Evolutionary conservation across 2,113 vertebrate genomes (phyloP), one percentile per base, ranked within the genome.

Genomic region (Todiramphus saurophagus): DNA sequence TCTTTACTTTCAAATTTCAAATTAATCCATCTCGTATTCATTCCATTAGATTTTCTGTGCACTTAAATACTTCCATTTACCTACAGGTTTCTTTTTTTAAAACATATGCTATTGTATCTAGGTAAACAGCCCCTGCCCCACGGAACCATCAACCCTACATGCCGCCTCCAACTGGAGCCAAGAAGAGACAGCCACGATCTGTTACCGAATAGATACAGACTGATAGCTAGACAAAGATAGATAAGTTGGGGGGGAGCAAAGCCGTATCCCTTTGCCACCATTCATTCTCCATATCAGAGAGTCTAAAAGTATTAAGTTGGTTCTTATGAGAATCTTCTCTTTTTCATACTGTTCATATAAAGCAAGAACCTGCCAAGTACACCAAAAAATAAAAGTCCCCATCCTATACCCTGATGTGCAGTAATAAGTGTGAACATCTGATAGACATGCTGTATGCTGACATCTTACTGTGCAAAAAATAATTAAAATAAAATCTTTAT

Each of bases 321-420:
- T 84, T 63, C 59, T 67, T 44, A 35, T 5, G 0, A 64, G 28
- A 64, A 81, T 44, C 19, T 51, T 25, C 5, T 55, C 43, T 64
- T 78, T 73, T 48, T 50, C 31, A 82, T 31, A 55, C 4, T 41
- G 5, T 56, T 87, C 30, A 39, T 7, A 10, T 59, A 67, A 81
- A 87, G n/a, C 21, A 93, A 59, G 11, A 77, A 63, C 39, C 44
- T 77, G 21, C 12, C 15, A 62, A 50, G 9, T 30, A 35, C 3
- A 4, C 4, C 3, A 66, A 77, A 83, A 39, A 24, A 0, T 2
- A 20, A 1, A 37, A 28, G 6, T 31, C 13, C 20, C 9, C 39
- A 23, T 76, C n/a, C 58, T 35, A 43, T 25, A 73, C 4, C 30
- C 16, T 58, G 19, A 79, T 21, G 28, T 16, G 21, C 37, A 44